Conservation (phyloP, 1,140 invertebrate species). For the Musca domestica region DNA sequence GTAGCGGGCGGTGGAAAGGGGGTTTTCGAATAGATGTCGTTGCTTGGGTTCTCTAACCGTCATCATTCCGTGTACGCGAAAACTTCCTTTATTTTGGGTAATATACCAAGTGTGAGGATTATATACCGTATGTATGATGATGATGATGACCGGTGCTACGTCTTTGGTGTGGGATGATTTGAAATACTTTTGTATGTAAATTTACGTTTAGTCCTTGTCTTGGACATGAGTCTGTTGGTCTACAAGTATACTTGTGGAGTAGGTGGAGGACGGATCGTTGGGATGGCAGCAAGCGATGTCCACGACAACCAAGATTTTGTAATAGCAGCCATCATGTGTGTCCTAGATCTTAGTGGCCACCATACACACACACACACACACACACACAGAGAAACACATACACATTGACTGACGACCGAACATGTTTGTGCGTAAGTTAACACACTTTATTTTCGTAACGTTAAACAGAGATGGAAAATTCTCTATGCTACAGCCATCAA, state of each 20-base stretch:
- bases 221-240: neutral
- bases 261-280: neutral
- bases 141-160: neutral
- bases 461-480: slow-evolving; percentile 17
- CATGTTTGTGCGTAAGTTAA: slow-evolving; percentile 16
- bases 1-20: neutral
- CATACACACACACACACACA: neutral
- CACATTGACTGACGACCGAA: neutral
- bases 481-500: neutral
- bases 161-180: slow-evolving; percentile 16
- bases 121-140: neutral
- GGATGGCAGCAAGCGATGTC: slow-evolving; percentile 13
- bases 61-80: slow-evolving; percentile 25
- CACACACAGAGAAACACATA: neutral
- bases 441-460: neutral
- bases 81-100: slow-evolving; percentile 23
- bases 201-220: neutral
- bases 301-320: slow-evolving; percentile 18
- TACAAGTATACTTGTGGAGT: neutral
- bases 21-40: neutral
- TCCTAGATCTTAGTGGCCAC: slow-evolving; percentile 18
- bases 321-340: slow-evolving; percentile 16
- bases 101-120: slow-evolving; percentile 9
- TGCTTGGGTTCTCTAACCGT: neutral
- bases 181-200: slow-evolving; percentile 15